These are phyloP conservation scores for Schizotus pectinicornis DNA, from an alignment of 2,888 invertebrate species.

Conservation along the genomic window DNA sequence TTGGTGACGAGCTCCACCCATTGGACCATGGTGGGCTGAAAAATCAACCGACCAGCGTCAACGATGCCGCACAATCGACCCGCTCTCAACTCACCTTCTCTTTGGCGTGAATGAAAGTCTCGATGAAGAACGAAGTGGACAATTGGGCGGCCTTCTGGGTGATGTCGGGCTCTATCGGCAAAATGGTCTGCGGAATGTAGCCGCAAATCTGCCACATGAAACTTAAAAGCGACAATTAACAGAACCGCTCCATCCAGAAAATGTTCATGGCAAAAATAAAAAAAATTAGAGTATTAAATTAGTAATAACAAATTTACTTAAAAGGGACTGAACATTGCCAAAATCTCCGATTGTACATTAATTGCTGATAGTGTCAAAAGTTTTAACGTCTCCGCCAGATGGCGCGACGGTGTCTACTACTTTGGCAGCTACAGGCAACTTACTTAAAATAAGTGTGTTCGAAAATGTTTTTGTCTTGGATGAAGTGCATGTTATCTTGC, in stretches of 20 bases:
- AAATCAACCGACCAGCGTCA: conserved; percentile 18
- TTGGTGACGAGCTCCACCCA: conserved; percentile 96
- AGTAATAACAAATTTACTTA: too few species aligned
- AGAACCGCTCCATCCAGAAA: neutral
- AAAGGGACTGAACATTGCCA: too few species aligned
- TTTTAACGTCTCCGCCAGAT: too few species aligned
- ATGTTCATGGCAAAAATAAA: too few species aligned
- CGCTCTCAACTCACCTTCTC: conserved; percentile 73
- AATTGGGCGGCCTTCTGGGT: conserved; percentile 86
- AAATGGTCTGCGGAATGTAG: conserved; percentile 87
- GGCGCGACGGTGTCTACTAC: too few species aligned
- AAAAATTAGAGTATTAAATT: too few species aligned
- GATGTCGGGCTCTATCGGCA: conserved; percentile 78
- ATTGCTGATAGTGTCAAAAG: too few species aligned
- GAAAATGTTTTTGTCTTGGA: conserved; percentile 94
- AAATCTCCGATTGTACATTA: too few species aligned
- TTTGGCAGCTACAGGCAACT: conserved; percentile 52
- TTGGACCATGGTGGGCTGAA: conserved; percentile 91
- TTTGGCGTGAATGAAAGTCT: conserved; percentile 96
- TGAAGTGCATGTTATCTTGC: conserved; percentile 95
- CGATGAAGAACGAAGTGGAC: conserved; percentile 93
- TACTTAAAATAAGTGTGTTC: conserved; percentile 95
- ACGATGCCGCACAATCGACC: neutral
- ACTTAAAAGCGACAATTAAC: conserved; percentile 59
- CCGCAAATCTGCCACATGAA: conserved; percentile 98